Base-by-base conservation (phyloP, 2,888 invertebrate species). In the Luperina nickerlii region DNA sequence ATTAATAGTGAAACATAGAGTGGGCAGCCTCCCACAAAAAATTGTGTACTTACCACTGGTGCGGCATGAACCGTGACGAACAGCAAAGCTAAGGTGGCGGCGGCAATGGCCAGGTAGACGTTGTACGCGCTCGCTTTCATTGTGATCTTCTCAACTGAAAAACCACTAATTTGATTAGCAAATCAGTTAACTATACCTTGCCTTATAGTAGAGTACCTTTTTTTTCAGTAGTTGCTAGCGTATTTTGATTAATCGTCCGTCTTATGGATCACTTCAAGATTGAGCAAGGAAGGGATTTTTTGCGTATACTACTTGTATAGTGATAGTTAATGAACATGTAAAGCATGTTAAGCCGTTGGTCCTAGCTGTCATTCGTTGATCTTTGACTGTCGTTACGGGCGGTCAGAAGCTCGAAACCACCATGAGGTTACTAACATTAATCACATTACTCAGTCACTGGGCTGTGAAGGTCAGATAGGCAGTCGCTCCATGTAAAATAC, bases 121-220 rank as follows among this genome's bases (percentile, higher is more conserved):
- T 90, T 92, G 92, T 91, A 92, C 54, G 92, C 89, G 66, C 89
- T 84, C 60, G 91, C 71, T 90, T 94, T 96, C 96, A 96, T 96
- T 87, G 80, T 94, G 88, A 76, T 84, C n/a, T 48, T 79, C 54
- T 76, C 54, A 45, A 76, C 90, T 89, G 80, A 48, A 73, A 86
- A 87, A 89, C 65, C 72, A 81, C 0, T 48, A 32, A 78, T 72
- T 70, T 48, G 45, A 71, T 83, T 69, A 83, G 38, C n/a, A 54
- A 73, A 82, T 63, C 27, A 71, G 24, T 60, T 13, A 24, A 54
- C 32, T 32, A 57, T 18, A n/a, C 27, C 54, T 69, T 38, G 38
- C 15, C 4, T 45, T 66, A 11, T 11, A 67, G 24, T 60, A 24
- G 0, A 48, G 7, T 9, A 18, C 24, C 72, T 60, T 32, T 13